These are phyloP conservation scores for Acrocephalus kingi DNA, from an alignment of 2,113 vertebrate genomes.

Conservation along the genomic window DNA sequence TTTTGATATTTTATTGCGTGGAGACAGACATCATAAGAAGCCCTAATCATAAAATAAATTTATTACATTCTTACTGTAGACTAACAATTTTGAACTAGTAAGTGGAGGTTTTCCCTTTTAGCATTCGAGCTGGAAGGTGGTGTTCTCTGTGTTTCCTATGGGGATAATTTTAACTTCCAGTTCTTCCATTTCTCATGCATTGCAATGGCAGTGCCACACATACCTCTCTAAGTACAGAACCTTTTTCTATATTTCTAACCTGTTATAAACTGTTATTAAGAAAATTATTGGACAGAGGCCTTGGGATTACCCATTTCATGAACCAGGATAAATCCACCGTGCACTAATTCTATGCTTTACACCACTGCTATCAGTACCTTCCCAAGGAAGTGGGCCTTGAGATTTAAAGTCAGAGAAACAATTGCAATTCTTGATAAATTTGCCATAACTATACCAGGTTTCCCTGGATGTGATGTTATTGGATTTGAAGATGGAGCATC, in stretches of 20 bases:
- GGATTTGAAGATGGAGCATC: not conserved
- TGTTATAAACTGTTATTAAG: not conserved
- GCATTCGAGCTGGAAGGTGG: accelerated
- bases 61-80: not conserved
- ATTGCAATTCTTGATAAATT: not conserved
- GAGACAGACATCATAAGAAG: not conserved
- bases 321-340: not conserved
- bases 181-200: not conserved
- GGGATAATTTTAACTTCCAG: not conserved
- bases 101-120: not conserved
- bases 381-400: accelerated
- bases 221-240: not conserved
- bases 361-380: not conserved
- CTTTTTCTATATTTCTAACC: not conserved
- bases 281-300: not conserved
- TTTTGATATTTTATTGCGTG: not conserved
- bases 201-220: not conserved
- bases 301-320: not conserved
- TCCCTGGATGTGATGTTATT: not conserved
- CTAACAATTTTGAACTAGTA: not conserved
- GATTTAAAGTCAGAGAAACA: not conserved
- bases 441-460: not conserved
- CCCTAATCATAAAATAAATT: not conserved
- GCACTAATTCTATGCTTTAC: not conserved
- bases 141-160: not conserved